Base-by-base conservation (phyloP, 2,888 invertebrate genomes). In the Elysia crispata region DNA sequence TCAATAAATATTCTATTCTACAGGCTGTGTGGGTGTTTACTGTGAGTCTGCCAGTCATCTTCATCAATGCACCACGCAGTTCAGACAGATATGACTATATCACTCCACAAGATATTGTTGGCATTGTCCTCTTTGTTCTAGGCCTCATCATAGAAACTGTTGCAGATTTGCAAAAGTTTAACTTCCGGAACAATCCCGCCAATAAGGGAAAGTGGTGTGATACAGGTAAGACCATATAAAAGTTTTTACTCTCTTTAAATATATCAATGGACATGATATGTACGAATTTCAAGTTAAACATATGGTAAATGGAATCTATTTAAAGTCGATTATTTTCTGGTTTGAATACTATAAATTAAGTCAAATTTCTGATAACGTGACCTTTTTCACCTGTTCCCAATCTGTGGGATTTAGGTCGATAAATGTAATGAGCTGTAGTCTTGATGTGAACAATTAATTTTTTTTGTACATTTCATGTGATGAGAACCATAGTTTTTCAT, bases 181-280 rank as follows among this genome's bases (percentile, higher is more conserved):
- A 96, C 0, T 98, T 97, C 91, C 95, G 96, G 83, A 96, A 96
- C 89, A 96, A 97, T 92, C 96, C 97, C 0, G 94, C 94, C 0
- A 98, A 98, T 91, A 95, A 96, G 91, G 97, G 97, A 49, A 96
- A 96, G 92, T 97, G 97, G 95, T 97, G 97, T 92, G 96, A 97
- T 90, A 96, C 96, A 88, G 97, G 95, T 95, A 92, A 69, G 33
- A 28, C 23, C 8, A 31, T 15, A 72, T 41, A 20, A 30, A 8
- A 15, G 15, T 66, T 25, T 20, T 30, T 66, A 1, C 25, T 25
- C 6, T 28, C 31, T 25, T 18, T 6, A 6, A 6, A 41, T 41
- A n/a, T n/a, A n/a, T n/a, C n/a, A 41, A 41, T 41, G 41, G 3
- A 41, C 11, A 41, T 41, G 41, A 3, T 41, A 11, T 6, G 3